Percentiles rank a stretch among this genome's conserved stretches.
Evolutionary conservation across 2,113 vertebrate species (phyloP).

Genomic region (Istiophorus platypterus): DNA sequence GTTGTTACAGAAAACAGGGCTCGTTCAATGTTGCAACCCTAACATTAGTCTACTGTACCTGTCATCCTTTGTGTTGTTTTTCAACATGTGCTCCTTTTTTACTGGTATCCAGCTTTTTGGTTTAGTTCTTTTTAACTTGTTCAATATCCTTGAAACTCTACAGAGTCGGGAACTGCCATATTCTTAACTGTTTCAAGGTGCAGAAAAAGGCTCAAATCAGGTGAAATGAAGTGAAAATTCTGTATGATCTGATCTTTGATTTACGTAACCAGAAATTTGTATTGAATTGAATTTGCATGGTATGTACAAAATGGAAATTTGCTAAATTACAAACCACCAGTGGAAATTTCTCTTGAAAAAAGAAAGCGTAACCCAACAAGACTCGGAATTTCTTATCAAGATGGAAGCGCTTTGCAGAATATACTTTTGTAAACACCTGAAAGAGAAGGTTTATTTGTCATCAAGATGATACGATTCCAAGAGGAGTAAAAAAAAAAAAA

Average conservation of each 20-base stretch:
- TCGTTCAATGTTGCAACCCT: not conserved
- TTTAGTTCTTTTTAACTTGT: not conserved
- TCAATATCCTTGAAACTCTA: not conserved
- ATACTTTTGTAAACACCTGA: not conserved
- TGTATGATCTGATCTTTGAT: not conserved
- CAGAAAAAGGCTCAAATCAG: not conserved
- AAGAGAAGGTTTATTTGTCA: conserved; percentile 35
- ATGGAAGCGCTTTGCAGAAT: not conserved
- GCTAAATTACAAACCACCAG: not conserved
- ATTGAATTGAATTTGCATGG: not conserved
- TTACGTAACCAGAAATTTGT: not conserved
- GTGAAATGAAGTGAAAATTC: not conserved
- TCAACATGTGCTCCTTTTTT: no score
- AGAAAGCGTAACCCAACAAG: not conserved
- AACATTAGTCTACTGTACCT: not conserved
- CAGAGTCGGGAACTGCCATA: not conserved
- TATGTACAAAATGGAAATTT: not conserved
- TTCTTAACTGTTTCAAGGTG: not conserved
- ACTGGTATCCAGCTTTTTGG: not conserved
- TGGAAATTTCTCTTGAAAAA: not conserved
- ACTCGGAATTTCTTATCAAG: not conserved
- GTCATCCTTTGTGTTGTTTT: no score
- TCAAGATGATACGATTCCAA: conserved; percentile 22
- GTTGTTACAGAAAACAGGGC: not conserved
- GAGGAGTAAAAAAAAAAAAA: not conserved